Base-by-base conservation (phyloP, 2,888 invertebrate genomes). In the Oasisia sp. region DNA sequence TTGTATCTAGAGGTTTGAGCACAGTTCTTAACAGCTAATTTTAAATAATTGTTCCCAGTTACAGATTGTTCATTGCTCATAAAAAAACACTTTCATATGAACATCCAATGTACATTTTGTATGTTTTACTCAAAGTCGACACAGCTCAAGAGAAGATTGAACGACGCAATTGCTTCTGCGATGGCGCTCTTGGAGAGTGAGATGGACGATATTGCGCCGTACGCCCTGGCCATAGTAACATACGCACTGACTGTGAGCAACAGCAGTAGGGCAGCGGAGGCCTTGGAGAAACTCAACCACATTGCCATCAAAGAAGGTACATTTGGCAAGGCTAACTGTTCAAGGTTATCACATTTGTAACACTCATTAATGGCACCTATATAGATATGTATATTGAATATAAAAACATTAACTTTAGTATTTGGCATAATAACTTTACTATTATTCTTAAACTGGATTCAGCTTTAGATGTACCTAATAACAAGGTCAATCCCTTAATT, bases 141-240 rank as follows among this genome's bases (percentile, higher is more conserved):
- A 27, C 32, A 27, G 2, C 90, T 90, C 32, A 32, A 32, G 90
- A 90, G 1, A 3, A 38, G 38, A 32, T 2, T 90, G 14, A 14
- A 91, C 14, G 19, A 32, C 32, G 92, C 89, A 19, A 45, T 92
- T 27, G 38, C 27, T 12, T 3, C 90, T 91, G 96, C 96, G 5
- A 93, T 95, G 44, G 93, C 93, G 1, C 96, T 95, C 93, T 93
- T 96, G 93, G 96, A 96, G 92, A 92, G 94, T 12, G 94, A 95
- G 91, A 93, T 95, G 19, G 93, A 94, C 14, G 93, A 94, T n/a
- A 93, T 94, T 0, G 95, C 96, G 92, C 94, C 95, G 58, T 96
- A 96, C 93, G 93, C 94, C 8, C 92, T 96, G 92, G 94, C 95
- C 32, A 95, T 96, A 89, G 94, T 94, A 27, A 94, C 95, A 45